Percentiles rank a stretch among this genome's conserved stretches.
These are phyloP conservation scores for Heliocidaris erythrogramma DNA, from an alignment of 35 echinoderm and acorn worm species.

Conservation along the genomic window DNA sequence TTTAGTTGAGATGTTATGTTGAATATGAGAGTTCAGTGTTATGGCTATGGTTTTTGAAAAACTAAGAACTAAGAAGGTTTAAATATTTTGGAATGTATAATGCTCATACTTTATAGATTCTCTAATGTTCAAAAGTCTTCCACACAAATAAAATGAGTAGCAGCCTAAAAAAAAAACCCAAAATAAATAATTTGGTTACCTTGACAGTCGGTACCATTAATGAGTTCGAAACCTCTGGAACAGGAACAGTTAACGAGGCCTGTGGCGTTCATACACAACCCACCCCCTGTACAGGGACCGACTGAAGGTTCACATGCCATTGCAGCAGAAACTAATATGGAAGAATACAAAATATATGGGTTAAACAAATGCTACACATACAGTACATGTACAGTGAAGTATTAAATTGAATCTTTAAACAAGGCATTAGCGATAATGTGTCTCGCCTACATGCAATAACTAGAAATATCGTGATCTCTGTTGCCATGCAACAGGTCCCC, in stretches of 20 bases:
- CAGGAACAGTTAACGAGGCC: background rate
- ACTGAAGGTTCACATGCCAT: background rate
- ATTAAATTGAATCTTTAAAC: too few species aligned
- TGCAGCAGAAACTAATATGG: background rate
- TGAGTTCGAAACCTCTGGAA: background rate
- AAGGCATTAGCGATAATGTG: too few species aligned
- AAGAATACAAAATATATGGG: background rate
- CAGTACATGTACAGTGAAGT: background rate
- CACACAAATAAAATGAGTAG: background rate
- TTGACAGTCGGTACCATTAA: slow-evolving; percentile 12
- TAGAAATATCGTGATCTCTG: too few species aligned
- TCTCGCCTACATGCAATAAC: too few species aligned
- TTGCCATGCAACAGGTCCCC: too few species aligned
- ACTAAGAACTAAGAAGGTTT: too few species aligned
- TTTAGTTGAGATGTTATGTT: too few species aligned
- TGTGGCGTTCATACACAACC: background rate
- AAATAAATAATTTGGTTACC: background rate
- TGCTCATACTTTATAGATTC: background rate
- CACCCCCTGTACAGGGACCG: background rate
- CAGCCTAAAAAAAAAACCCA: background rate
- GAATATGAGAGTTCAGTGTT: too few species aligned
- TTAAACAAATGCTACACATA: background rate
- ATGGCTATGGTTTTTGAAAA: too few species aligned
- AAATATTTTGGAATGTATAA: too few species aligned
- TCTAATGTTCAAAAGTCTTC: background rate